These are phyloP conservation scores for Ammodytes marinus DNA, from an alignment of 2,113 vertebrate species.

Conservation along the genomic window DNA sequence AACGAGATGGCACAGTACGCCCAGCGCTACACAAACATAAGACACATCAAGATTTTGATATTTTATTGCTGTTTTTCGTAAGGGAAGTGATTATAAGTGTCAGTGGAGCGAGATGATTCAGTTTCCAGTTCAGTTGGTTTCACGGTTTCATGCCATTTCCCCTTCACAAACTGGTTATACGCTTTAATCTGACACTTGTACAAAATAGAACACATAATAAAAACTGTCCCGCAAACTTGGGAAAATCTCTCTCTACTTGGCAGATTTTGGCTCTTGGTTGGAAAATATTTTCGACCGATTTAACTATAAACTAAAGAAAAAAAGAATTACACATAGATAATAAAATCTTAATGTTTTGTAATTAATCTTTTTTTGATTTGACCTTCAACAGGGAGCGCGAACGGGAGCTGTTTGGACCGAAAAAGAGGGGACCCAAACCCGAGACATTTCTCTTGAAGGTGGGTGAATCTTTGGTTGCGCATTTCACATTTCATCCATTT, in stretches of 20 bases:
- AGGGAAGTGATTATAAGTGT: neutral
- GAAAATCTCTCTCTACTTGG: neutral
- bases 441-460: constrained; percentile 98
- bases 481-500: neutral
- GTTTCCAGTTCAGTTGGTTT: neutral
- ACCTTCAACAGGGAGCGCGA: constrained; percentile 89
- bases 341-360: neutral
- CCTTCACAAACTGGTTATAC: neutral
- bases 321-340: neutral
- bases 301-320: neutral
- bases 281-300: neutral
- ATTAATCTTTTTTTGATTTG: neutral
- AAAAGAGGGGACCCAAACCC: constrained; percentile 97
- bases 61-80: neutral
- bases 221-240: neutral
- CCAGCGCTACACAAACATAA: neutral
- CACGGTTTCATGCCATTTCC: neutral
- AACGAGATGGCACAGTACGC: constrained; percentile 8
- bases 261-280: neutral
- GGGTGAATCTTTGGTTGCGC: constrained; percentile 50
- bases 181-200: neutral
- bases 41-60: neutral
- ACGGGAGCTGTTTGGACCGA: constrained; percentile 95
- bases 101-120: neutral
- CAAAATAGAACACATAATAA: neutral